Percentiles rank a stretch among this genome's conserved stretches.
These are phyloP conservation scores for Dermochelys coriacea DNA, from an alignment of 2,797 vertebrate species.

Conservation along the genomic window DNA sequence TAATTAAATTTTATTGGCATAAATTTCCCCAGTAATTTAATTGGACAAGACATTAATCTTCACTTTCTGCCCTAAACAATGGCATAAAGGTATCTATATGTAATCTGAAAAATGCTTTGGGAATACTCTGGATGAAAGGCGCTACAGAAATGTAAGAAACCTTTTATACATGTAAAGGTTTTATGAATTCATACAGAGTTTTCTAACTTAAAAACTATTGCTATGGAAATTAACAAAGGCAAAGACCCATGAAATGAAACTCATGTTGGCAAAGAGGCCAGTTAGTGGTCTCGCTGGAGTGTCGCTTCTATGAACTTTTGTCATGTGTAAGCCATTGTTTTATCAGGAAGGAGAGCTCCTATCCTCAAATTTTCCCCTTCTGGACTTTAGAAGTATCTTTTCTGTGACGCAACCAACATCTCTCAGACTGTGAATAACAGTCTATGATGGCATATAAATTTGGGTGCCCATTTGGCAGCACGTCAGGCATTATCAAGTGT, in stretches of 20 bases:
- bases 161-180: background rate
- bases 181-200: background rate
- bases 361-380: background rate
- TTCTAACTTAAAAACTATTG: background rate
- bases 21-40: conserved; percentile 21
- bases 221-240: background rate
- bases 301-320: background rate
- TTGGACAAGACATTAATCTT: conserved; percentile 22
- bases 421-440: background rate
- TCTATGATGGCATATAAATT: background rate
- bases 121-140: conserved; percentile 3
- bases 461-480: background rate
- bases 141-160: background rate
- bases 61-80: conserved; percentile 16
- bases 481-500: background rate
- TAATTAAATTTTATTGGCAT: conserved; percentile 29
- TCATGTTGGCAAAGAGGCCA: background rate
- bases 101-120: conserved; percentile 10
- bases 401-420: background rate
- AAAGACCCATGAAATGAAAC: background rate
- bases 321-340: background rate
- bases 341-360: background rate
- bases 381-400: background rate
- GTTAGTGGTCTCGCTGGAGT: background rate
- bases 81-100: background rate